phyloP scores from a whole-genome alignment of 2,113 vertebrate genomes.

The Cyanocitta stelleri region DNA sequence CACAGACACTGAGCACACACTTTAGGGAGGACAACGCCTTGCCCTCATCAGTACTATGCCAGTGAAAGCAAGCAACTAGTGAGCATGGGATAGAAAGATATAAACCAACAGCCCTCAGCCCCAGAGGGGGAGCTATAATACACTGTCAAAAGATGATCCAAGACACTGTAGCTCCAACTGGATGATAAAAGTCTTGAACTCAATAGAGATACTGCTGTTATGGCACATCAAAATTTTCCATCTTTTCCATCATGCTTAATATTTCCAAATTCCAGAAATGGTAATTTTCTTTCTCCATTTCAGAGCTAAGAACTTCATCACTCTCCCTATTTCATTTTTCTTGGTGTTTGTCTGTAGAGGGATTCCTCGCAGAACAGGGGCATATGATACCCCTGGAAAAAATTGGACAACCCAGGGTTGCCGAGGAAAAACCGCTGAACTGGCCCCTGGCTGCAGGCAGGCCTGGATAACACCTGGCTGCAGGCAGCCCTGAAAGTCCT shows the following conservation, averaged over 20 bases:
- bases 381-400: no score
- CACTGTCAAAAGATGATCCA: background rate
- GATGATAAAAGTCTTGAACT: background rate
- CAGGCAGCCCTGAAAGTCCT: no score
- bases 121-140: background rate
- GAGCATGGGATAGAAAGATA: background rate
- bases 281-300: background rate
- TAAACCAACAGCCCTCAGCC: background rate
- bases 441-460: no score
- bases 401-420: no score
- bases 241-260: background rate
- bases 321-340: background rate
- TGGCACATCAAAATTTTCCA: background rate
- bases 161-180: background rate
- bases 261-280: background rate
- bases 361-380: no score
- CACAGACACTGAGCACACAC: background rate
- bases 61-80: background rate
- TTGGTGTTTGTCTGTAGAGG: background rate
- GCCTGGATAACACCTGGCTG: no score
- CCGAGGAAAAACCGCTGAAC: no score
- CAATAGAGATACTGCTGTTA: background rate
- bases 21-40: background rate
- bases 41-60: background rate
- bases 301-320: background rate